phyloP scores from a whole-genome alignment of 2,797 vertebrate genomes.

The Fratercula arctica region DNA sequence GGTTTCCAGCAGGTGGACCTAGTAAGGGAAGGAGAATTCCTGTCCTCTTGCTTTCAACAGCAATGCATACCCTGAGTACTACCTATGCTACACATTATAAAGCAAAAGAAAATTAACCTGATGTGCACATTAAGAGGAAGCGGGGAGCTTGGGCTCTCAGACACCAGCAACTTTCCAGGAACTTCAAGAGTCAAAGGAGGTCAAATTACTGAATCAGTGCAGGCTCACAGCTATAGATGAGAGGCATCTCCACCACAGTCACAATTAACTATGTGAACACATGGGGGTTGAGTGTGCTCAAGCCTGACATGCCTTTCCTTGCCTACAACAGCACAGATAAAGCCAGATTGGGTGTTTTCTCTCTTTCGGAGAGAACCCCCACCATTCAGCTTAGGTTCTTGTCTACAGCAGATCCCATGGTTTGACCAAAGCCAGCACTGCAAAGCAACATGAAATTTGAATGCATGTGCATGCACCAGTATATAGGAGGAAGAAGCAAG shows the following conservation, averaged over 20 bases:
- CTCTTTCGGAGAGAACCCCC: not conserved
- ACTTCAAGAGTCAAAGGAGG: not conserved
- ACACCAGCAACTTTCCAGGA: constrained; percentile 24
- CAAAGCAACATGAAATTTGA: not conserved
- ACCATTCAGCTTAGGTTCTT: not conserved
- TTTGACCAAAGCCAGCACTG: not conserved
- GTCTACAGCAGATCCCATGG: not conserved
- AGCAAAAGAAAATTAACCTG: not conserved
- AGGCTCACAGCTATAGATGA: not conserved
- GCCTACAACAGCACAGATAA: not conserved
- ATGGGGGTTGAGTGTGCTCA: not conserved
- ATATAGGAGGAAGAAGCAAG: not conserved
- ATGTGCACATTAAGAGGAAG: not conserved
- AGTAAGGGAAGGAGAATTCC: not conserved
- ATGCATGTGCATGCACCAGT: not conserved
- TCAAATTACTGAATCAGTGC: not conserved
- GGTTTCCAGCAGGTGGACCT: not conserved
- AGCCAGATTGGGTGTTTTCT: not conserved
- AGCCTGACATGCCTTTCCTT: not conserved
- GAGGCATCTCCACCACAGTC: not conserved
- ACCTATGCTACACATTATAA: not conserved
- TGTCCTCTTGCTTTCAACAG: not conserved
- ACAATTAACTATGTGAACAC: not conserved
- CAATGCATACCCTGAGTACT: not conserved
- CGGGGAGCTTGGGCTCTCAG: not conserved